Evolutionary conservation across 1,140 invertebrate species (phyloP).

Genomic region (Mylabris phalerata): DNA sequence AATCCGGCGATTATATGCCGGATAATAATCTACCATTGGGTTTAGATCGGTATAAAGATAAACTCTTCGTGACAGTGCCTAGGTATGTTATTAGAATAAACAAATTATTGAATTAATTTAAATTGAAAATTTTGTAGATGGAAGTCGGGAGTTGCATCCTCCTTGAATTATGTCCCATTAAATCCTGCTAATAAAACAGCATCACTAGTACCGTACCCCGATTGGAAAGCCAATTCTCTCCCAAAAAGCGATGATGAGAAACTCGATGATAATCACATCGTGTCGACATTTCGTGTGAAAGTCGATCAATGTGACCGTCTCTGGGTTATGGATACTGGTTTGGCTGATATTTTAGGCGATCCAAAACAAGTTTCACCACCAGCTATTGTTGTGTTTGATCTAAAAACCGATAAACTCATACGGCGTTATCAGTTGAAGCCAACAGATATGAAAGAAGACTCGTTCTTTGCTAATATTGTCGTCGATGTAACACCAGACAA

Average conservation of each 20-base stretch:
- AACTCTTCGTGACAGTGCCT: slow-evolving; percentile 69
- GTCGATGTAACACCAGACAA: slow-evolving; percentile 59
- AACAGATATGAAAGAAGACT: slow-evolving; percentile 57
- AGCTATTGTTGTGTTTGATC: slow-evolving; percentile 62
- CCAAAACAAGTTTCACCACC: slow-evolving; percentile 55
- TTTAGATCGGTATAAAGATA: slow-evolving; percentile 64
- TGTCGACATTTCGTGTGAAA: slow-evolving; percentile 50
- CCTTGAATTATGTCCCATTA: slow-evolving; percentile 58
- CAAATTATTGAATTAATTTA: neutral
- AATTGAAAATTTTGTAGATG: slow-evolving; percentile 45
- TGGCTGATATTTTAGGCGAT: slow-evolving; percentile 61
- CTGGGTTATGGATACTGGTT: slow-evolving; percentile 69
- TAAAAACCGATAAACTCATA: slow-evolving; percentile 62
- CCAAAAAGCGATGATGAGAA: slow-evolving; percentile 35
- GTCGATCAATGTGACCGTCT: slow-evolving; percentile 65
- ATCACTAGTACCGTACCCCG: slow-evolving; percentile 61
- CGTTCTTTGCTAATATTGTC: slow-evolving; percentile 63
- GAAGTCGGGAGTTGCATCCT: slow-evolving; percentile 64
- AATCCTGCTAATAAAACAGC: slow-evolving; percentile 53
- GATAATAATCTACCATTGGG: slow-evolving; percentile 68
- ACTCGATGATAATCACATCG: slow-evolving; percentile 39
- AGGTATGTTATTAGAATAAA: slow-evolving; percentile 37
- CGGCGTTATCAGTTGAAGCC: slow-evolving; percentile 58
- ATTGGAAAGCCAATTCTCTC: slow-evolving; percentile 56
- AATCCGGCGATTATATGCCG: slow-evolving; percentile 54